Percentiles rank a stretch among this genome's conserved stretches.
phyloP scores from a whole-genome alignment of 35 echinoderm and acorn worm species.

The Heliocidaris erythrogramma region DNA sequence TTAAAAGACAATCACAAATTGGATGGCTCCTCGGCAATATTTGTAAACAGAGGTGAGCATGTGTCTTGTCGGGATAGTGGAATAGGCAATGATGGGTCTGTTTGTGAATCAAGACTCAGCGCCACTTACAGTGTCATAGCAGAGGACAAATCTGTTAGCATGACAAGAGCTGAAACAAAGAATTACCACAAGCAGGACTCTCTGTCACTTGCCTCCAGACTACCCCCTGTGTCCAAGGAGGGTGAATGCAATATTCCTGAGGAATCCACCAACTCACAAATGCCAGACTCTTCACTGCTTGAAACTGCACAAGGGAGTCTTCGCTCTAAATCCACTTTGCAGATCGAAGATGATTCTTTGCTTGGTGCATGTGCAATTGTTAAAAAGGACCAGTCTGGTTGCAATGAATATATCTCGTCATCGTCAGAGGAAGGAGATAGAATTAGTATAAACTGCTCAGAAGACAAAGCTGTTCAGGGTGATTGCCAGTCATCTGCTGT shows the following conservation, averaged over 20 bases:
- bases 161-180: neutral
- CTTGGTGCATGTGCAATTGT: constrained; percentile 32
- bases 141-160: neutral
- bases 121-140: neutral
- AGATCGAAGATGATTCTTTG: neutral
- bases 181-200: neutral
- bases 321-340: neutral
- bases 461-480: neutral
- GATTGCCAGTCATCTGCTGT: neutral
- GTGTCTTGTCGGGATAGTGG: constrained; percentile 27
- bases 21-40: neutral
- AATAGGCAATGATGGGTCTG: constrained; percentile 6
- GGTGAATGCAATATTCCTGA: neutral
- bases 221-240: neutral
- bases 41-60: neutral
- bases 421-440: neutral
- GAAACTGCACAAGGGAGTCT: neutral
- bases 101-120: constrained; percentile 13
- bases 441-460: neutral
- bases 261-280: neutral
- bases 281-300: neutral
- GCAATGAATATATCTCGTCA: neutral
- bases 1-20: neutral
- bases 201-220: neutral
- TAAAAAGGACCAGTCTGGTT: neutral